A percentile compares a stretch with the other conserved stretches of the same genome.
Evolutionary conservation across 2,888 invertebrate genomes (phyloP).

Genomic region (Abscondita cerata): DNA sequence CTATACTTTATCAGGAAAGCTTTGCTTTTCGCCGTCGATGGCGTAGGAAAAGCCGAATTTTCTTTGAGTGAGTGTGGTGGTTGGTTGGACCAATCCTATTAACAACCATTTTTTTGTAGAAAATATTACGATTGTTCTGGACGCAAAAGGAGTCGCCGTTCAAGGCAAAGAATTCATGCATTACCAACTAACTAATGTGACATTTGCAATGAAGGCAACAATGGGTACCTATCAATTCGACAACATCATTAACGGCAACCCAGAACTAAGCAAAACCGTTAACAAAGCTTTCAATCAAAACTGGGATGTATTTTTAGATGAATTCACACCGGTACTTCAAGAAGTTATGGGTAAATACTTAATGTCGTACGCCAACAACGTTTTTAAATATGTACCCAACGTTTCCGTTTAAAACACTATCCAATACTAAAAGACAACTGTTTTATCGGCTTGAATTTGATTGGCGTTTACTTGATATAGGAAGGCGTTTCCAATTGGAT

Average conservation of each 20-base stretch:
- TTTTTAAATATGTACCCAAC: constrained; percentile 2
- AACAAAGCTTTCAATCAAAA: neutral
- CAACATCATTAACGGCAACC: neutral
- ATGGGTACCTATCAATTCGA: neutral
- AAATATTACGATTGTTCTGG: neutral
- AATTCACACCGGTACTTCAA: neutral
- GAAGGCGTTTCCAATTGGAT: too few species aligned
- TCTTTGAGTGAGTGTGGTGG: neutral
- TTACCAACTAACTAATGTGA: neutral
- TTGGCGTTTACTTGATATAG: too few species aligned
- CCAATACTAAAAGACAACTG: too few species aligned
- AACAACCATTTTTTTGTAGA: too few species aligned
- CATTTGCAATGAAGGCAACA: neutral
- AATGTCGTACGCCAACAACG: neutral
- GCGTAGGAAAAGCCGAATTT: neutral
- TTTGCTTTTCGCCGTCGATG: neutral
- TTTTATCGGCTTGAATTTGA: too few species aligned
- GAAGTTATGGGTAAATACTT: neutral
- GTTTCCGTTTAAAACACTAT: too few species aligned
- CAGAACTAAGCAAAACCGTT: neutral
- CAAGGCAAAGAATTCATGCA: neutral
- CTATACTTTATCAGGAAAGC: neutral
- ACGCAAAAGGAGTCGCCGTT: neutral
- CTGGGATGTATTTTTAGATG: neutral
- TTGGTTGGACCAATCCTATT: too few species aligned